Evolutionary conservation across 2,888 invertebrate genomes (phyloP), one percentile per base, ranked within the genome.

Genomic region (Tetanocera ferruginea): DNA sequence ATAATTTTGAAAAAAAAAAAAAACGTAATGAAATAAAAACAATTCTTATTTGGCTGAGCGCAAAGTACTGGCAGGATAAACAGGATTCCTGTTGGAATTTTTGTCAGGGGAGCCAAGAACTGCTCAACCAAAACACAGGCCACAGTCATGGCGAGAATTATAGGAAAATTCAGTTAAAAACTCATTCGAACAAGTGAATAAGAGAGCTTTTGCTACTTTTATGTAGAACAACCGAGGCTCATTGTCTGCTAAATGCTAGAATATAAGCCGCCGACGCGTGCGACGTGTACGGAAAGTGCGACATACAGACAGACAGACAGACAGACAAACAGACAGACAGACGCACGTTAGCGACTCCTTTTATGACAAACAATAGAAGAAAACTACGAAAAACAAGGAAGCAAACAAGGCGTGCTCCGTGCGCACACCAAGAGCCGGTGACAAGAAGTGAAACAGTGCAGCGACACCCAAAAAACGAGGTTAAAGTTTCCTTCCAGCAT

Each of bases 301-400:
- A 71, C 55, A 3, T 5, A 52, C 9, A 17, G 52, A n/a, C 51
- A 14, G 28, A 25, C 28, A 3, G 17, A 11, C 9, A 19, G 55
- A 34, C 23, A 25, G 62, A 55, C 57, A 37, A 25, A 74, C 62
- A 28, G 62, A 64, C 34, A 28, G 51, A 74, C 64, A 19, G 49
- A 72, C 72, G 25, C 60, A 37, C 72, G 34, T 14, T 17, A 25
- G 25, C 17, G 67, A 51, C 55, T 67, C 9, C 37, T 43, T 51
- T 60, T 78, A 51, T 76, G 76, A 76, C 78, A 78, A 78, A 78
- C 72, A 78, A 78, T 78, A 76, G 78, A 71, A 75, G 17, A 43
- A 19, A 52, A 43, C 51, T 11, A 60, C 23, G 57, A 25, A 57
- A 52, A 70, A 28, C 72, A 43, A 25, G 73, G 52, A 25, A 60